Evolutionary conservation across 2,888 invertebrate genomes (phyloP).

Genomic region (Pachliopta kotzebuea): DNA sequence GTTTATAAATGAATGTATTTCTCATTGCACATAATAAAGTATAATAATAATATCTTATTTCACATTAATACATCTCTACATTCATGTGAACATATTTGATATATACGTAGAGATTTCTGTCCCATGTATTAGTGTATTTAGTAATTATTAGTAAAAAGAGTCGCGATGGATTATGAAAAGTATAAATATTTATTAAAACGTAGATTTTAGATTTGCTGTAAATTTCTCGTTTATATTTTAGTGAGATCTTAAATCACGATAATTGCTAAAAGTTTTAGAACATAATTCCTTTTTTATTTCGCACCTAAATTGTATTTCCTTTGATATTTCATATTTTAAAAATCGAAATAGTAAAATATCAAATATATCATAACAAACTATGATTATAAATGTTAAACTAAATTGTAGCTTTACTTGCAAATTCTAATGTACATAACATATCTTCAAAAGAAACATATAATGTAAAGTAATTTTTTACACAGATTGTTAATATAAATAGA

Average conservation of each 20-base stretch:
- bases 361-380: not conserved
- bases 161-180: constrained; percentile 30
- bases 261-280: not conserved
- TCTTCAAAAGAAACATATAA: not conserved
- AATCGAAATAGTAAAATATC: not conserved
- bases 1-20: not conserved
- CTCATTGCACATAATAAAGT: not conserved
- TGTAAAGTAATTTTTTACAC: not conserved
- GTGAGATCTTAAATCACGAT: not conserved
- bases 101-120: not conserved
- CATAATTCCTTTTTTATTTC: not conserved
- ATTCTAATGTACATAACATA: constrained; percentile 3
- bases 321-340: not conserved
- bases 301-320: not conserved
- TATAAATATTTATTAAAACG: constrained; percentile 7
- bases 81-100: not conserved
- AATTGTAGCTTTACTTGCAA: not conserved
- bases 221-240: not conserved
- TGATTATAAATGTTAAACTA: not conserved
- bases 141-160: constrained; percentile 10
- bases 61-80: not conserved
- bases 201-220: constrained; percentile 8
- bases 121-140: not conserved
- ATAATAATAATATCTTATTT: not conserved
- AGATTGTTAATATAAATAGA: not conserved